phyloP scores from a whole-genome alignment of 2,797 vertebrate species.

The Periophthalmus magnuspinnatus region DNA sequence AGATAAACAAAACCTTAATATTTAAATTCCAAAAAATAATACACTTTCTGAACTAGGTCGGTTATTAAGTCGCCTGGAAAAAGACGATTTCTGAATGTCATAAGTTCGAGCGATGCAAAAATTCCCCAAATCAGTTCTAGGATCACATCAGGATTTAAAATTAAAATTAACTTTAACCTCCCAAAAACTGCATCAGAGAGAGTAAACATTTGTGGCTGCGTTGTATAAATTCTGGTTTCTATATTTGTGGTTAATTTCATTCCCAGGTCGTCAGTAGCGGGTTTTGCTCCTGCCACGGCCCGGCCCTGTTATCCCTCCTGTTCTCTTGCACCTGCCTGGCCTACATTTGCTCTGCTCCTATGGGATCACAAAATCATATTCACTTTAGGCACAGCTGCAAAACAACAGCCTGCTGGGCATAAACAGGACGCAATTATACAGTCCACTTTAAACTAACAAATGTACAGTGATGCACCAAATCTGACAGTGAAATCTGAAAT shows the following conservation, averaged over 20 bases:
- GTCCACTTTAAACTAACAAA: constrained; percentile 20
- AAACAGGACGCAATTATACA: constrained; percentile 45
- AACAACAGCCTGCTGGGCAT: constrained; percentile 48
- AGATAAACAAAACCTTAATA: too few species aligned
- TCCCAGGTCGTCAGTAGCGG: constrained; percentile 22
- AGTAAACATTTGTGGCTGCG: neutral
- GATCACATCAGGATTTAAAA: too few species aligned
- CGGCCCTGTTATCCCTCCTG: constrained; percentile 27
- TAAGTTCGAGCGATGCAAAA: too few species aligned
- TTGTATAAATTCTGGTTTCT: constrained; percentile 1
- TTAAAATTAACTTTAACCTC: too few species aligned
- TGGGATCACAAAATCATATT: constrained; percentile 53
- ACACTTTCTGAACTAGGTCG: too few species aligned
- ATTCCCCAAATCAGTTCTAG: too few species aligned
- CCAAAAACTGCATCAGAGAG: neutral
- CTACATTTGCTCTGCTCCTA: constrained; percentile 52
- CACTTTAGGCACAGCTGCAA: constrained; percentile 53
- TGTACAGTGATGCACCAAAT: constrained; percentile 6
- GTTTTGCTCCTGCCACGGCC: constrained; percentile 22
- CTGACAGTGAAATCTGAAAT: neutral
- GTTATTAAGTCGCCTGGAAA: too few species aligned
- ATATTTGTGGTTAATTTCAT: constrained; percentile 11
- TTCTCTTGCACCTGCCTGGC: constrained; percentile 62
- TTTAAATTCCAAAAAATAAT: too few species aligned
- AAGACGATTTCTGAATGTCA: too few species aligned